Base-by-base conservation (phyloP, 2,797 vertebrate species). In the Argentina silus region DNA sequence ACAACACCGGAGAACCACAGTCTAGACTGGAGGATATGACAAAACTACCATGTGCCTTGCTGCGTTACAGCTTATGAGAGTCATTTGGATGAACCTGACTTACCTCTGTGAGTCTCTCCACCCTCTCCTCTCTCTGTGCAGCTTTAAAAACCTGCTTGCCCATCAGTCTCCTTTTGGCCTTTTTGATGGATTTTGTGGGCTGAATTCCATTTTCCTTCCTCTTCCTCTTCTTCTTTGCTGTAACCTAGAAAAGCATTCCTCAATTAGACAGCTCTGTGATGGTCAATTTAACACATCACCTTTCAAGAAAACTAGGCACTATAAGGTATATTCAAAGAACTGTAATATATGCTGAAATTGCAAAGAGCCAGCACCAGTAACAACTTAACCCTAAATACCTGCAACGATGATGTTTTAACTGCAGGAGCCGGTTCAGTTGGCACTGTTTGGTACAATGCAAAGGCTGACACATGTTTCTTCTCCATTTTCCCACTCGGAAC, bases 401-500 rank as follows among this genome's bases (percentile, higher is more conserved):
- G 81, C 7, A 63, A 17, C 0, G 63, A 6, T 10, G 79, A 19
- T 51, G 82, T 79, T 44, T 84, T 84, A 2, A 53, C 61, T 2
- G 85, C 67, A 43, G 78, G 62, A 51, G 74, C 0, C 0, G 9
- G 3, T 4, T 82, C 78, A 68, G 56, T 0, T 36, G 83, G 67
- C 4, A 92, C 0, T 1, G 75, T 80, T 59, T 91, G 81, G 82
- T 94, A 95, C 50, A 92, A 66, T 15, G 84, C 81, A 81, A 93
- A 92, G 0, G 94, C 94, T 0, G 94, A 95, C 91, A 92, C 90
- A 87, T 87, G 91, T 91, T 88, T 88, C 57, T 76, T 78, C 77
- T 94, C 92, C 93, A 94, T 94, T 78, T 85, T 81, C 21, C n/a
- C 43, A 11, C 9, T 27, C 65, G 3, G 11, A 2, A n/a, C 70